Conservation (phyloP, 2,797 vertebrate genomes). For the Tympanoctomys barrerae region DNA sequence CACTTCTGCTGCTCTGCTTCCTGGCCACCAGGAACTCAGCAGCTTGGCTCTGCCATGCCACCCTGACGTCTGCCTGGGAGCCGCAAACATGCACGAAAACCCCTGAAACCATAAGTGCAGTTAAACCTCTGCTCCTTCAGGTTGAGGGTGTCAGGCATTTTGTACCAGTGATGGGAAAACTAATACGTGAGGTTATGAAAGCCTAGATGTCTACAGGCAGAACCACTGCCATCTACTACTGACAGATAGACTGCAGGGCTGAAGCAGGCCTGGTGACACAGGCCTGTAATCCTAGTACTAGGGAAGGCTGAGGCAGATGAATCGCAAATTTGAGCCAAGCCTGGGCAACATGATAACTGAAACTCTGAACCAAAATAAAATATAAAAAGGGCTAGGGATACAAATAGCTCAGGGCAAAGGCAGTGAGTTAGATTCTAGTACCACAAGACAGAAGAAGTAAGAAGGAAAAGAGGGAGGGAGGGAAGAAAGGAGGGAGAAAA, state of each 20-base stretch:
- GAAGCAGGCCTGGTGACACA: neutral
- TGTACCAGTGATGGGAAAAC: neutral
- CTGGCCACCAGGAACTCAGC: neutral
- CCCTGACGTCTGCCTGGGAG: neutral
- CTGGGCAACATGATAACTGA: neutral
- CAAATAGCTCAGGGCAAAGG: neutral
- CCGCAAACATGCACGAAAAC: neutral
- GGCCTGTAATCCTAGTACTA: neutral
- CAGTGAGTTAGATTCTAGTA: neutral
- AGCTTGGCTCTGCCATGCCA: neutral
- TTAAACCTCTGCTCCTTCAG: neutral
- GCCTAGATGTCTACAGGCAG: neutral
- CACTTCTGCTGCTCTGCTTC: neutral
- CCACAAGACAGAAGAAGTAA: too few species aligned
- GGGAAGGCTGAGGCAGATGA: neutral
- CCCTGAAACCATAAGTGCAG: neutral
- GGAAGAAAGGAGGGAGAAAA: neutral
- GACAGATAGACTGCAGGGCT: neutral
- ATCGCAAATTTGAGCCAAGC: neutral
- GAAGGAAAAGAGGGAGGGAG: neutral
- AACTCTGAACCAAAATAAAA: neutral
- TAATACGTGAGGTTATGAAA: neutral
- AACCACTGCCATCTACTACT: neutral
- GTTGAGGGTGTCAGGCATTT: neutral
- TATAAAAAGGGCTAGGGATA: neutral